A percentile compares a stretch with the other conserved stretches of the same genome.
phyloP scores from a whole-genome alignment of 2,113 vertebrate species.

The Macroglossus sobrinus region DNA sequence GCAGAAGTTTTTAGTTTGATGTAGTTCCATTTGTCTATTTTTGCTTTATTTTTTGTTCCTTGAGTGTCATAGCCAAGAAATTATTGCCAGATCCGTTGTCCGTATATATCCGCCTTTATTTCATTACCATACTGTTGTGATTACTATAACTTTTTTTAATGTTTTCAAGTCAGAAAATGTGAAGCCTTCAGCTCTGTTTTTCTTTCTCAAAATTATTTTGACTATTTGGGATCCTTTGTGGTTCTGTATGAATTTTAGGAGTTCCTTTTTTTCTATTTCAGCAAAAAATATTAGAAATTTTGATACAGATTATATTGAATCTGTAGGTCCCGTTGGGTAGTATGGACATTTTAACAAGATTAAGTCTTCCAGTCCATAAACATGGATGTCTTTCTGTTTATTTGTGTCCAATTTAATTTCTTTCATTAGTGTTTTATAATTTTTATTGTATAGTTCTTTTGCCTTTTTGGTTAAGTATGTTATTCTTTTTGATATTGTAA shows the following conservation, averaged over 20 bases:
- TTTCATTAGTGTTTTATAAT: neutral
- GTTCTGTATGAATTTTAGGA: neutral
- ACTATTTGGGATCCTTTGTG: neutral
- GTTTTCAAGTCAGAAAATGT: neutral
- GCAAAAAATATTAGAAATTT: neutral
- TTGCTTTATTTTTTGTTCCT: neutral
- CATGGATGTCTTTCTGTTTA: no score
- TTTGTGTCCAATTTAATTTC: no score
- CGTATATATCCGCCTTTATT: neutral
- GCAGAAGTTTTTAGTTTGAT: neutral
- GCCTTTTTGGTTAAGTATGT: neutral
- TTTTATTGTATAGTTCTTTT: neutral
- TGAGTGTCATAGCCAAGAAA: neutral
- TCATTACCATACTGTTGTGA: neutral
- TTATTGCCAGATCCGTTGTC: neutral
- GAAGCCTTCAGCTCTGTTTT: neutral
- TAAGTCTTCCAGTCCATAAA: no score
- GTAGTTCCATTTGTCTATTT: neutral
- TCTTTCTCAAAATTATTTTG: neutral
- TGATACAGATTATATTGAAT: neutral
- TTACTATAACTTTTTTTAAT: neutral
- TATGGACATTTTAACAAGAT: neutral
- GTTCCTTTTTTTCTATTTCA: neutral
- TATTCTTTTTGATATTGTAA: neutral
- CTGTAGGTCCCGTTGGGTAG: neutral